phyloP scores from a whole-genome alignment of 2,113 vertebrate genomes.

The Callospermophilus lateralis region DNA sequence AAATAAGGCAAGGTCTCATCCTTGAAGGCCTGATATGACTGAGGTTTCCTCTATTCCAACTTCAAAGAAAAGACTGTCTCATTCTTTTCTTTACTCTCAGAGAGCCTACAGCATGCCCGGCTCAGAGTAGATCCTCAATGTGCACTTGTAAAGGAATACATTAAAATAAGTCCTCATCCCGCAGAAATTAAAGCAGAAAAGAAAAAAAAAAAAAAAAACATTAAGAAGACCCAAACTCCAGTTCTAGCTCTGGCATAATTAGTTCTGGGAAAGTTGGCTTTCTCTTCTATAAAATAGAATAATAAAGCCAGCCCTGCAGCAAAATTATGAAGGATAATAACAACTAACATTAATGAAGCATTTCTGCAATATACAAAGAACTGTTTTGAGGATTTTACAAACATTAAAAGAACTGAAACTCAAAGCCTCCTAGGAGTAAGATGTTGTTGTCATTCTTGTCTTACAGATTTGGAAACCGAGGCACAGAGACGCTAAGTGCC shows the following conservation, averaged over 20 bases:
- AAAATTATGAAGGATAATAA: background rate
- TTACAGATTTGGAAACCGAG: background rate
- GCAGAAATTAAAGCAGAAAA: background rate
- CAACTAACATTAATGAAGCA: background rate
- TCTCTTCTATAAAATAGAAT: background rate
- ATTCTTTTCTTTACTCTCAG: background rate
- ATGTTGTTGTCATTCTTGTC: background rate
- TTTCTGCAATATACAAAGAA: background rate
- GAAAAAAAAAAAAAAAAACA: background rate
- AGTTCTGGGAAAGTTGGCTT: background rate
- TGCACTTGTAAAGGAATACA: background rate
- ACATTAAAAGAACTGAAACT: background rate
- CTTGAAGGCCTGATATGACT: background rate
- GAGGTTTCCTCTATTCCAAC: background rate
- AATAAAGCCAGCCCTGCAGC: background rate
- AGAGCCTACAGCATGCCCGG: background rate
- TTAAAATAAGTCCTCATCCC: background rate
- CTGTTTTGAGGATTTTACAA: background rate
- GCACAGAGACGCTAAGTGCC: background rate
- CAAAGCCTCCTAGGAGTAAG: background rate
- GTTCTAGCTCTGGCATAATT: background rate
- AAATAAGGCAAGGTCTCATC: background rate
- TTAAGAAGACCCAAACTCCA: background rate
- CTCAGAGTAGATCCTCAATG: background rate
- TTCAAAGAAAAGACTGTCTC: background rate